Percentiles rank a stretch among this genome's conserved stretches.
phyloP scores from a whole-genome alignment of 2,797 vertebrate genomes.

The Anguilla megastoma region DNA sequence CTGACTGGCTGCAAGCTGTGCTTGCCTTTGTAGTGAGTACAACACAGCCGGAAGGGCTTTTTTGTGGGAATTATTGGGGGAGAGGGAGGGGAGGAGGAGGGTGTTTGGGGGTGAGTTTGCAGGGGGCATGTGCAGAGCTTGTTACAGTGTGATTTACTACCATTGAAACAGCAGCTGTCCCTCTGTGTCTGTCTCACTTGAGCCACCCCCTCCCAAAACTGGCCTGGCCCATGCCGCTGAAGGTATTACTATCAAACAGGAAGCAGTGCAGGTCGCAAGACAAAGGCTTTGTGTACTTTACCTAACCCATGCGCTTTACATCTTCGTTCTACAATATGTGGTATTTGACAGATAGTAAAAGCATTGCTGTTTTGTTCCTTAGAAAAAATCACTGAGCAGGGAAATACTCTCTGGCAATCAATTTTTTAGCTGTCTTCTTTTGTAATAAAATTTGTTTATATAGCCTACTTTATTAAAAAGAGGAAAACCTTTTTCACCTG shows the following conservation, averaged over 20 bases:
- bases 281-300: background rate
- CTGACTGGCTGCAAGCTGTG: slow-evolving; percentile 84
- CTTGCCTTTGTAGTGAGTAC: slow-evolving; percentile 83
- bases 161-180: slow-evolving; percentile 99
- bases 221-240: background rate
- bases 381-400: background rate
- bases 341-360: background rate
- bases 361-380: background rate
- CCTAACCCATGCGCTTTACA: background rate
- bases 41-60: slow-evolving; percentile 72
- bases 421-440: background rate
- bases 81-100: background rate
- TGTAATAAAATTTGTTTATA: background rate
- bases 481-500: background rate
- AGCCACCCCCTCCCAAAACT: slow-evolving; percentile 59
- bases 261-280: background rate
- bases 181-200: slow-evolving; percentile 74
- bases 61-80: slow-evolving; percentile 24
- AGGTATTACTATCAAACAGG: background rate
- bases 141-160: slow-evolving; percentile 97
- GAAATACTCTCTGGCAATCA: background rate
- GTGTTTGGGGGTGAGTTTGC: slow-evolving; percentile 12
- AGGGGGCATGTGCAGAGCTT: slow-evolving; percentile 73
- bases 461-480: background rate
- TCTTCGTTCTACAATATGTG: background rate